Evolutionary conservation across 2,888 invertebrate genomes (phyloP).

Genomic region (Sclerodermus sp.): DNA sequence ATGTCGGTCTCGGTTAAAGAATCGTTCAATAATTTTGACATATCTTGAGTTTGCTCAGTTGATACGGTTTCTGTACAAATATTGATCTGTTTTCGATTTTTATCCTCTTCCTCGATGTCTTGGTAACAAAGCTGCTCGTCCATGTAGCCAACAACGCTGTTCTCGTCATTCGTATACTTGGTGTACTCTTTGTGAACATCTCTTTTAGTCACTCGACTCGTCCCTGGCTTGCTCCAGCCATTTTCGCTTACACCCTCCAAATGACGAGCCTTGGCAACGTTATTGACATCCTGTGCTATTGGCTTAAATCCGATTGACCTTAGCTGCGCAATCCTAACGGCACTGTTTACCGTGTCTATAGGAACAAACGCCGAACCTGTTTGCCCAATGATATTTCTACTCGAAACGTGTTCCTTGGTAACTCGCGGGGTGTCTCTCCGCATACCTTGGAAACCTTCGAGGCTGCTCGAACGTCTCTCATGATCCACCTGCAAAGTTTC

Average conservation of each 20-base stretch:
- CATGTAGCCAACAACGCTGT: constrained; percentile 48
- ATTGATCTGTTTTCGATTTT: constrained; percentile 3
- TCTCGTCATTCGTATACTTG: constrained; percentile 50
- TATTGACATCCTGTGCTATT: constrained; percentile 25
- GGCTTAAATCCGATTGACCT: constrained; percentile 52
- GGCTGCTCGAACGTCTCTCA: too few relatives aligned
- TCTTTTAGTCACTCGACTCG: constrained; percentile 24
- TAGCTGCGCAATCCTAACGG: constrained; percentile 41
- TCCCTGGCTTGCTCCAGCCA: not conserved
- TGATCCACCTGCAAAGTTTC: too few relatives aligned
- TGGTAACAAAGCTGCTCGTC: constrained; percentile 49
- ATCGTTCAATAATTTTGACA: constrained; percentile 3
- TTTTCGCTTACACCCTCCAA: not conserved
- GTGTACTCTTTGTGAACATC: constrained; percentile 47
- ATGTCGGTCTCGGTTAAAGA: constrained; percentile 33
- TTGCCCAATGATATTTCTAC: too few relatives aligned
- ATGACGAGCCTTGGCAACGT: not conserved
- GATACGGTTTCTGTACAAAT: constrained; percentile 5
- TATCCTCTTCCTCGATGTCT: constrained; percentile 49
- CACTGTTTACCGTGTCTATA: constrained; percentile 42
- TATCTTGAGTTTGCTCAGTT: not conserved
- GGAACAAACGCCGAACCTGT: constrained; percentile 47
- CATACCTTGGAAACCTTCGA: too few relatives aligned
- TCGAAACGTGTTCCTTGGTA: too few relatives aligned
- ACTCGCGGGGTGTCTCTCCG: too few relatives aligned